These are phyloP conservation scores for Ceratoteleas bidentatus DNA, from an alignment of 1,140 invertebrate species.

Conservation along the genomic window DNA sequence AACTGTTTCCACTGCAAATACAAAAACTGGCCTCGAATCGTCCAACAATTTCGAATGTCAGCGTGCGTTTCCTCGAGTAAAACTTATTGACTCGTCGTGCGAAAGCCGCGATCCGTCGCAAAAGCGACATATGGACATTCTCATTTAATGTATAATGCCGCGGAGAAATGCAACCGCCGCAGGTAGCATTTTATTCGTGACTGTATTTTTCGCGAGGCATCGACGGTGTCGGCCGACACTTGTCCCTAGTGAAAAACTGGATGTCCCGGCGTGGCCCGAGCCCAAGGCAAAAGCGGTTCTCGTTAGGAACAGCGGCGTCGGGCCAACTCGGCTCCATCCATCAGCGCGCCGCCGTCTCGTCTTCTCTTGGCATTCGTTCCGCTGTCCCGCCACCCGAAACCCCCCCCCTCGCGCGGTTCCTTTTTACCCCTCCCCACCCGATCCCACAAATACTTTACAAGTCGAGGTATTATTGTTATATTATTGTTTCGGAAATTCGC, in stretches of 20 bases:
- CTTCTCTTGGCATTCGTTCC: conserved; percentile 70
- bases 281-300: conserved; percentile 48
- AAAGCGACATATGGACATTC: conserved; percentile 19
- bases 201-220: conserved; percentile 38
- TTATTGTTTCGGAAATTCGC: neutral
- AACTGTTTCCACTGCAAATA: no score
- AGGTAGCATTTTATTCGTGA: conserved; percentile 44
- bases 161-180: conserved; percentile 28
- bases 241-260: conserved; percentile 56
- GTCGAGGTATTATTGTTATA: no score
- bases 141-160: conserved; percentile 34
- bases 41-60: no score
- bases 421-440: no score
- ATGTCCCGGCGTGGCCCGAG: conserved; percentile 30
- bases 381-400: conserved; percentile 20
- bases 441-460: conserved; percentile 1
- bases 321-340: conserved; percentile 53
- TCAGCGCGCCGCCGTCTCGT: conserved; percentile 66
- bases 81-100: conserved; percentile 48
- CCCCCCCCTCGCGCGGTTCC: conserved; percentile 1
- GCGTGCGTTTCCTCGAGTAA: no score
- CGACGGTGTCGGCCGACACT: conserved; percentile 49
- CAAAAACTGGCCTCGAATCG: no score
- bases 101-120: conserved; percentile 11
- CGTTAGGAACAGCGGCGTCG: conserved; percentile 46